A percentile compares a stretch with the other conserved stretches of the same genome.
phyloP scores from a whole-genome alignment of 1,140 invertebrate species.

The Manduca sexta region DNA sequence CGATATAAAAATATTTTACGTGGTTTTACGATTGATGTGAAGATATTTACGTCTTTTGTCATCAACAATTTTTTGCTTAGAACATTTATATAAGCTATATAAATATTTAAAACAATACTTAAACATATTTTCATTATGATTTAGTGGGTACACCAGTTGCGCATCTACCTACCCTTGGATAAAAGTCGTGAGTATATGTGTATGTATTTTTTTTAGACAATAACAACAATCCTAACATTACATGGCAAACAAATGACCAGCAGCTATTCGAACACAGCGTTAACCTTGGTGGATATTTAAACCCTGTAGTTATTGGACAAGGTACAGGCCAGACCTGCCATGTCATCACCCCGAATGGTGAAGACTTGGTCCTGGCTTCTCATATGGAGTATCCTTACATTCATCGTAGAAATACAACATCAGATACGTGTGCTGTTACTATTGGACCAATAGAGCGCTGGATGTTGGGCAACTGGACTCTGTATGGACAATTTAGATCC shows the following conservation, averaged over 20 bases:
- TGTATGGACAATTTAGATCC: slow-evolving; percentile 18
- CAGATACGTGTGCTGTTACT: slow-evolving; percentile 9
- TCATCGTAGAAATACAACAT: background rate
- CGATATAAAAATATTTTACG: no score
- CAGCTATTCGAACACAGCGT: slow-evolving; percentile 10
- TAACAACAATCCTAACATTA: background rate
- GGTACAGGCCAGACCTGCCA: slow-evolving; percentile 12
- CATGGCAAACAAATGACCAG: slow-evolving; percentile 1
- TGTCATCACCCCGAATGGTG: slow-evolving; percentile 22
- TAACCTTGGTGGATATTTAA: slow-evolving; percentile 9
- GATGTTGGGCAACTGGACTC: slow-evolving; percentile 22
- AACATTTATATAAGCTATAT: no score
- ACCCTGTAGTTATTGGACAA: slow-evolving; percentile 5
- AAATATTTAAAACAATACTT: no score
- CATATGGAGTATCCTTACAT: slow-evolving; percentile 19
- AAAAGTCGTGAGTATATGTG: no score
- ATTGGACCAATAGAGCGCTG: slow-evolving; percentile 9
- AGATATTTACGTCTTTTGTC: no score
- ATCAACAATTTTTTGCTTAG: no score
- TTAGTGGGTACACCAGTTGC: no score
- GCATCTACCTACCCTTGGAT: no score
- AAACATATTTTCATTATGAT: no score
- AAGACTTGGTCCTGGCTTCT: slow-evolving; percentile 17
- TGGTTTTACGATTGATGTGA: no score
- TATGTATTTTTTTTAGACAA: background rate